phyloP scores from a whole-genome alignment of 2,113 vertebrate species.

The Corythoichthys haematopterus region DNA sequence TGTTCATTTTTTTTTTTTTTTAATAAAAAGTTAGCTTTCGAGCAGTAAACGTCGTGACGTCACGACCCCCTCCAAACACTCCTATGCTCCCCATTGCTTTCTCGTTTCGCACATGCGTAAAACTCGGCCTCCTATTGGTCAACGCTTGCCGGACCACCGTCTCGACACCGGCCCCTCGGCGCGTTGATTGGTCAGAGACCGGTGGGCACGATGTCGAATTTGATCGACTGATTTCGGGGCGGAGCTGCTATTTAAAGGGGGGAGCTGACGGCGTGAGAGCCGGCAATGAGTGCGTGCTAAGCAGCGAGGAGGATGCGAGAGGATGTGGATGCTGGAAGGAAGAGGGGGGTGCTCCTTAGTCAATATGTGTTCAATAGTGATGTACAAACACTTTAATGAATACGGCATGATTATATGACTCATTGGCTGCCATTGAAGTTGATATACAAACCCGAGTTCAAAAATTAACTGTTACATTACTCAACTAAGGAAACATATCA shows the following conservation, averaged over 20 bases:
- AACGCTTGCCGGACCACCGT: conserved; percentile 69
- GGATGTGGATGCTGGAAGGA: background rate
- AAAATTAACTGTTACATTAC: no score
- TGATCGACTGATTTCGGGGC: conserved; percentile 81
- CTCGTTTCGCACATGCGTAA: background rate
- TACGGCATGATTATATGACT: no score
- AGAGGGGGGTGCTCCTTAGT: no score
- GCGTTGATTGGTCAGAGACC: conserved; percentile 60
- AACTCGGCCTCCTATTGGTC: conserved; percentile 56
- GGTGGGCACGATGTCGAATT: conserved; percentile 64
- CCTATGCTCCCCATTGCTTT: background rate
- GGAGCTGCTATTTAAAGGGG: conserved; percentile 62
- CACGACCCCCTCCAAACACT: conserved; percentile 40
- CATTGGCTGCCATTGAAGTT: no score
- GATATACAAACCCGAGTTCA: no score
- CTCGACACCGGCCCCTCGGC: conserved; percentile 43
- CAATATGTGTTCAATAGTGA: background rate
- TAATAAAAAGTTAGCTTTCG: conserved; percentile 37
- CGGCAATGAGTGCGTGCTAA: background rate
- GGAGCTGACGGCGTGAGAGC: conserved; percentile 6
- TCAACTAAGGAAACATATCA: no score
- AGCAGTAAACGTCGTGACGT: conserved; percentile 46
- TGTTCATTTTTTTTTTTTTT: background rate
- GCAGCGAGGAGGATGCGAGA: background rate
- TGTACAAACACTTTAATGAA: background rate